These are phyloP conservation scores for Uria lomvia DNA, from an alignment of 2,113 vertebrate species.

Conservation along the genomic window DNA sequence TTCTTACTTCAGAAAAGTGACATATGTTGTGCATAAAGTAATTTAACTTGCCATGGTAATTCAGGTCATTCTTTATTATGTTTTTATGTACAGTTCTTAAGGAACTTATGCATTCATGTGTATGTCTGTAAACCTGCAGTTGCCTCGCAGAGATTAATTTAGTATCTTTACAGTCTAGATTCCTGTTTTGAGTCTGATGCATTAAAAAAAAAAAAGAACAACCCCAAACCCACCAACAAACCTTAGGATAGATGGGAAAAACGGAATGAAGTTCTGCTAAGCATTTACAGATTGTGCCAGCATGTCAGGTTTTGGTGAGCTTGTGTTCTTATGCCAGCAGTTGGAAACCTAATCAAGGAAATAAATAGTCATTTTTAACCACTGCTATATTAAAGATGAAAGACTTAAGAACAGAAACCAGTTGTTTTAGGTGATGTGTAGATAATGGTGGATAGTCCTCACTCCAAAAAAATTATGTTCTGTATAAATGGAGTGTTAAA, in stretches of 20 bases:
- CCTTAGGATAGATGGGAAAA: background rate
- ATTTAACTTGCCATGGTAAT: background rate
- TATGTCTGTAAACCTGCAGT: background rate
- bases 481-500: background rate
- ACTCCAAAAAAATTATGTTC: background rate
- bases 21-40: background rate
- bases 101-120: background rate
- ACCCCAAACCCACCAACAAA: background rate
- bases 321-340: constrained; percentile 1
- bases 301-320: background rate
- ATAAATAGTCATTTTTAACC: constrained; percentile 26
- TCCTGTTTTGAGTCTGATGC: background rate
- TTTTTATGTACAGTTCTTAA: background rate
- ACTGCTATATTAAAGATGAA: constrained; percentile 12
- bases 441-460: constrained; percentile 3
- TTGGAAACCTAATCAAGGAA: constrained; percentile 38
- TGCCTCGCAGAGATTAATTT: background rate
- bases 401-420: constrained; percentile 1
- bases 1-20: background rate
- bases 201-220: background rate
- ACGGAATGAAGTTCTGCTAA: background rate
- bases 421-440: background rate
- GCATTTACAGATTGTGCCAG: constrained; percentile 5
- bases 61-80: background rate
- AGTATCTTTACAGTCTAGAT: background rate